Base-by-base conservation (phyloP, 2,888 invertebrate species). In the Toxonevra muliebris region DNA sequence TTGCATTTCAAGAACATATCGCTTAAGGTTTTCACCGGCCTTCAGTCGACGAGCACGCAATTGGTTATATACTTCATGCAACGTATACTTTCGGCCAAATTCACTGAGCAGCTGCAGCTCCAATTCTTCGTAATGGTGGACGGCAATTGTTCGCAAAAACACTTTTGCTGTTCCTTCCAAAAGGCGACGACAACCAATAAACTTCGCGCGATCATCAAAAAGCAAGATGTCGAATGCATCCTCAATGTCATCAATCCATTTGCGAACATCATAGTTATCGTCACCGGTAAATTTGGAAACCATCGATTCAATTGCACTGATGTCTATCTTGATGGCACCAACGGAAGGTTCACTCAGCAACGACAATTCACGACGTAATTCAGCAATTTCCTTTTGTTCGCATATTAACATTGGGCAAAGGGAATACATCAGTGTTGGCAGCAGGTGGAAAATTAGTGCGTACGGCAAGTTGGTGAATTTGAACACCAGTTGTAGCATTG, bases 1-100 rank as follows among this genome's bases (percentile, higher is more conserved):
- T 41, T 41, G 62, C 62, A 62, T 62, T 40, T 62, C 53, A 13
- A 62, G 13, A 12, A 62, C 12, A 19, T 62, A 62, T 10, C 62
- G 52, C n/a, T 62, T 13, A 12, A 53, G 8, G 13, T 15, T 53
- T 41, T 62, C 54, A 19, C 11, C 13, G 8, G 62, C 15, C 12
- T 19, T 40, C 5, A 52, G 48, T 17, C 20, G 19, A 17, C 61
- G 45, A 30, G 10, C 4, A 13, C 11, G 11, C 48, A 61, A 20
- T 15, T 48, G 48, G 2, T 19, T 11, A 17, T 48, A 48, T 10
- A 61, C 61, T 20, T 61, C 61, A 12, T 48, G 19, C 8, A 30
- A 17, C 15, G 61, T n/a, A 30, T 48, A 13, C 20, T 2, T 61
- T 15, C 40, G 30, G 7, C 50, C 60, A 48, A 61, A 61, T 30